These are phyloP conservation scores for Drosophila ficusphila DNA, from an alignment of 1,140 invertebrate genomes.

Conservation along the genomic window DNA sequence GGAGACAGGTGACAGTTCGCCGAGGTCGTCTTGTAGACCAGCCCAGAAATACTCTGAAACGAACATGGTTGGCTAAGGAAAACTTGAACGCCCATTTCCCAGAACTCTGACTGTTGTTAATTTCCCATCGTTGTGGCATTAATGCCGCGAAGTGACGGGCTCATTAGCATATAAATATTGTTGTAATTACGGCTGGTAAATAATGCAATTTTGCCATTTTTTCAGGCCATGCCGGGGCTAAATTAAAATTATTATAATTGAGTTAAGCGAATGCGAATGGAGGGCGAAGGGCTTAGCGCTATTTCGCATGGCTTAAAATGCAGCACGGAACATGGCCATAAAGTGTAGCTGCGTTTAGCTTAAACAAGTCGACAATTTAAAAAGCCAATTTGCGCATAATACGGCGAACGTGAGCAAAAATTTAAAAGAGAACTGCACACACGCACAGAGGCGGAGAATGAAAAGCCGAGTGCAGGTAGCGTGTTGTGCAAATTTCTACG, in stretches of 20 bases:
- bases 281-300: constrained; percentile 31
- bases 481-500: constrained; percentile 45
- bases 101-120: constrained; percentile 17
- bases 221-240: constrained; percentile 32
- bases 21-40: constrained; percentile 39
- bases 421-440: constrained; percentile 62
- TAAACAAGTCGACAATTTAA: constrained; percentile 82
- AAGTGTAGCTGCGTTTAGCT: constrained; percentile 78
- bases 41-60: constrained; percentile 1
- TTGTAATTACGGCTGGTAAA: constrained; percentile 69
- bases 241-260: constrained; percentile 74
- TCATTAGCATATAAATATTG: constrained; percentile 64
- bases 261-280: constrained; percentile 40
- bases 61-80: background rate
- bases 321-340: constrained; percentile 75
- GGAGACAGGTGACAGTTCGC: constrained; percentile 50
- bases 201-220: constrained; percentile 72
- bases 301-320: constrained; percentile 79
- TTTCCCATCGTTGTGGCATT: constrained; percentile 28
- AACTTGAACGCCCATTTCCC: constrained; percentile 7
- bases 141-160: constrained; percentile 36
- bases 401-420: constrained; percentile 76
- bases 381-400: constrained; percentile 82
- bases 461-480: constrained; percentile 20
- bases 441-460: constrained; percentile 11